Percentiles rank a stretch among this genome's conserved stretches.
These are phyloP conservation scores for Cylas formicarius DNA, from an alignment of 1,140 invertebrate genomes.

Conservation along the genomic window DNA sequence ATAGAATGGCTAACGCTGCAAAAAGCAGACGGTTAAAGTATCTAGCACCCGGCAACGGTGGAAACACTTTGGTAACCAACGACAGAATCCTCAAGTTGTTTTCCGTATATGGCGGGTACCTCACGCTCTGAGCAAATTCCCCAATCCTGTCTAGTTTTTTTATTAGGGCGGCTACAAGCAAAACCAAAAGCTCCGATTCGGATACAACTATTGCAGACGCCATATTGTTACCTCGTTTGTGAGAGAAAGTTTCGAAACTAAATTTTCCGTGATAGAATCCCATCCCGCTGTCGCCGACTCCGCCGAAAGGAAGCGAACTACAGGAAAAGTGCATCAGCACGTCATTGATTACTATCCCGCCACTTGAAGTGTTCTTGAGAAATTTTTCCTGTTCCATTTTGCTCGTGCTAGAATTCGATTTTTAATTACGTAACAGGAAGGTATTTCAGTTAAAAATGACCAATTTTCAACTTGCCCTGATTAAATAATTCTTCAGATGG, in stretches of 20 bases:
- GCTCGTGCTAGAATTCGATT: constrained; percentile 9
- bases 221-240: constrained; percentile 61
- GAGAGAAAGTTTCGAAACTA: constrained; percentile 86
- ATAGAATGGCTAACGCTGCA: constrained; percentile 1
- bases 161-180: constrained; percentile 52
- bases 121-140: constrained; percentile 51
- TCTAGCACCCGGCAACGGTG: constrained; percentile 6
- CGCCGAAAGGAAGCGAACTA: constrained; percentile 74
- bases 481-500: no score
- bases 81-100: constrained; percentile 12
- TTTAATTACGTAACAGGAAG: constrained; percentile 24
- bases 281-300: constrained; percentile 84
- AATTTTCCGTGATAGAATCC: constrained; percentile 55
- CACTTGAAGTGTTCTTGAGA: constrained; percentile 67
- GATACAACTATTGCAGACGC: neutral
- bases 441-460: constrained; percentile 29
- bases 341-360: constrained; percentile 82
- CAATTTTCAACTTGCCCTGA: no score
- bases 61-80: constrained; percentile 7
- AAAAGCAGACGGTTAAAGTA: neutral
- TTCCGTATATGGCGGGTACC: constrained; percentile 23
- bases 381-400: constrained; percentile 40
- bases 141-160: constrained; percentile 60
- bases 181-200: constrained; percentile 1
- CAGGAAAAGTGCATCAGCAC: constrained; percentile 79